Conservation (phyloP, 2,113 vertebrate genomes). For the Misgurnus mizolepis region DNA sequence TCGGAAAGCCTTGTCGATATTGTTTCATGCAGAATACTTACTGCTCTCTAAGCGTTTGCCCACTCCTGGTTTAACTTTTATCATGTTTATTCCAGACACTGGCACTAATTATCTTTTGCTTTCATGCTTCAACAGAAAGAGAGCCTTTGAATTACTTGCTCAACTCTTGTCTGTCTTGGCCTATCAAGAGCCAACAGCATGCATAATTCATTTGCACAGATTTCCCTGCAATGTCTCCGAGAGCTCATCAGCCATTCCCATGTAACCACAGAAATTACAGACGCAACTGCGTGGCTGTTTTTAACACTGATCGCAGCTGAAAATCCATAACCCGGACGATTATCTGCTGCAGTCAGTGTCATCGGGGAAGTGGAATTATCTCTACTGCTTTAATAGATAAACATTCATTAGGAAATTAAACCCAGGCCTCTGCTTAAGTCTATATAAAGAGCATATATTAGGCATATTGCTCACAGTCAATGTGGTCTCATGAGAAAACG, state of each 20-base stretch:
- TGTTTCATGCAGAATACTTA: constrained; percentile 28
- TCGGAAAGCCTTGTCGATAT: constrained; percentile 42
- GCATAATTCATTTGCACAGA: constrained; percentile 53
- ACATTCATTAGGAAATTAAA: constrained; percentile 13
- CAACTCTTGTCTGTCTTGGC: constrained; percentile 48
- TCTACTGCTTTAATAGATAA: neutral
- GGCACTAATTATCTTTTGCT: constrained; percentile 54
- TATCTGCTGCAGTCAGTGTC: neutral
- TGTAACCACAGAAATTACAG: constrained; percentile 12
- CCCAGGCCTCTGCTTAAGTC: neutral
- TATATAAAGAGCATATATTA: neutral
- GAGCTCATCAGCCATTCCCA: constrained; percentile 34
- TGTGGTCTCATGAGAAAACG: no score
- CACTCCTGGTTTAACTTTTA: constrained; percentile 44
- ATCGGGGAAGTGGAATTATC: neutral
- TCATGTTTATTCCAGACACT: constrained; percentile 44
- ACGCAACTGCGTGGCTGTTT: constrained; percentile 11
- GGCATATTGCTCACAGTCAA: neutral
- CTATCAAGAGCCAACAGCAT: constrained; percentile 46
- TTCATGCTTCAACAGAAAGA: constrained; percentile 50
- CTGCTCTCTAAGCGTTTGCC: constrained; percentile 25
- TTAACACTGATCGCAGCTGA: constrained; percentile 26
- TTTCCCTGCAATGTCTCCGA: constrained; percentile 33
- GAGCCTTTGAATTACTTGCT: constrained; percentile 54
- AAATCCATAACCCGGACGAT: constrained; percentile 20